phyloP scores from a whole-genome alignment of 2,113 vertebrate species.

The human region DNA sequence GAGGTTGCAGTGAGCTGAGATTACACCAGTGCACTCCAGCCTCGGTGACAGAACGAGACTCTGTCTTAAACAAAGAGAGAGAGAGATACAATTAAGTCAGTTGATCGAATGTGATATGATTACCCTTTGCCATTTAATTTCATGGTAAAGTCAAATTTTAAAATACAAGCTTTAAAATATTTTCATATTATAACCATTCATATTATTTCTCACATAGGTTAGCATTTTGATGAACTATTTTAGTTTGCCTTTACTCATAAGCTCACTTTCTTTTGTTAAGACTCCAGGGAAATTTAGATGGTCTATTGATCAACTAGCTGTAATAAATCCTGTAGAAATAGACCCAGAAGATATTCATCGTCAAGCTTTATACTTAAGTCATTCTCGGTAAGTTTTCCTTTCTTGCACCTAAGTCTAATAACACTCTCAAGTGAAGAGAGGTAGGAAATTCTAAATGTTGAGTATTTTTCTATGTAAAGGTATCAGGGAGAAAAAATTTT shows the following conservation, averaged over 20 bases:
- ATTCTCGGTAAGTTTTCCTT: constrained; percentile 87
- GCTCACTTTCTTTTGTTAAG: constrained; percentile 82
- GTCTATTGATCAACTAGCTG: constrained; percentile 97
- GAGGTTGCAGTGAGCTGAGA: too few species aligned
- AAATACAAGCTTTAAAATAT: constrained; percentile 9
- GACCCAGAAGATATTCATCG: constrained; percentile 94
- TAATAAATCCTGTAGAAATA: constrained; percentile 96
- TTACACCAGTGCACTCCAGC: too few species aligned
- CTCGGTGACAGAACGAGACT: too few species aligned
- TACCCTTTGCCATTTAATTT: constrained; percentile 51
- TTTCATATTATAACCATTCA: neutral
- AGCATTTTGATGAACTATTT: constrained; percentile 50
- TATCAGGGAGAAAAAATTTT: neutral
- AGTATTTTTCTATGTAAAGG: constrained; percentile 18
- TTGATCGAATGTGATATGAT: constrained; percentile 33
- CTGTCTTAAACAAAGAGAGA: too few species aligned
- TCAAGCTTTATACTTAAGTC: constrained; percentile 94
- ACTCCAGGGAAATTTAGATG: constrained; percentile 95
- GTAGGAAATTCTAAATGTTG: neutral
- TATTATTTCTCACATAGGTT: constrained; percentile 28
- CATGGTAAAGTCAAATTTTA: constrained; percentile 13
- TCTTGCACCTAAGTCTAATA: constrained; percentile 9
- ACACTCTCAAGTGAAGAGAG: neutral
- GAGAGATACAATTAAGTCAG: neutral
- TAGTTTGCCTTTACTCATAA: constrained; percentile 33